Conservation (phyloP, 2,888 invertebrate species). For the Rhingia rostrata region DNA sequence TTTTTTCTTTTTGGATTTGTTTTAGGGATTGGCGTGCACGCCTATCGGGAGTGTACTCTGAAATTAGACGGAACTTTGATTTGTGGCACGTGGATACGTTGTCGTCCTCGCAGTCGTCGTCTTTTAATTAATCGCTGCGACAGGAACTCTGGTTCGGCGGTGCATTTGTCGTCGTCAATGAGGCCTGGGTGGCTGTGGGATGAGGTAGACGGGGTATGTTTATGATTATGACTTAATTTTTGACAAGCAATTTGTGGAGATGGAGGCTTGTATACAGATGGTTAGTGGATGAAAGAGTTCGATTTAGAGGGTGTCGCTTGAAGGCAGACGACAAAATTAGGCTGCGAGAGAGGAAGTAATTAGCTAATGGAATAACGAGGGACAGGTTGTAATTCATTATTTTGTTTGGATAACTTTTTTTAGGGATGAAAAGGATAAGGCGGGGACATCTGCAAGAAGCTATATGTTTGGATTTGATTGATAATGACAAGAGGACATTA, state of each 20-base stretch:
- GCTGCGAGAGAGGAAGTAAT: conserved; percentile 57
- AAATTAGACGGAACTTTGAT: conserved; percentile 55
- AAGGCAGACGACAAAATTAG: conserved; percentile 58
- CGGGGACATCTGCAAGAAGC: background rate
- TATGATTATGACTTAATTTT: conserved; percentile 71
- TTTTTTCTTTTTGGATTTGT: conserved; percentile 52
- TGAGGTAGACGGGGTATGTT: conserved; percentile 62
- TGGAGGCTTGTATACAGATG: conserved; percentile 50
- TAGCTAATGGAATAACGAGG: conserved; percentile 39
- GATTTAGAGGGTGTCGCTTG: background rate
- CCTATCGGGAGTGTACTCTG: background rate
- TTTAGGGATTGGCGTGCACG: conserved; percentile 30
- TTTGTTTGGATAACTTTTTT: background rate
- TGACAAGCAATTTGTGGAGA: conserved; percentile 71
- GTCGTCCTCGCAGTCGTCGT: conserved; percentile 20
- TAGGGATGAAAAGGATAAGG: background rate
- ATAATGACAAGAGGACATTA: too few relatives aligned
- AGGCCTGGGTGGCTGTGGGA: conserved; percentile 10
- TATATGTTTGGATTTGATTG: too few relatives aligned
- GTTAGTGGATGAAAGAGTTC: conserved; percentile 50
- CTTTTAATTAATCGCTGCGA: conserved; percentile 69
- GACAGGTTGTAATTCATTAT: conserved; percentile 40
- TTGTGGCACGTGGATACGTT: conserved; percentile 71
- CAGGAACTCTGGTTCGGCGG: conserved; percentile 70
- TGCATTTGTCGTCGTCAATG: conserved; percentile 49